Base-by-base conservation (phyloP, 1,140 invertebrate species). In the Lanistes nyassanus region DNA sequence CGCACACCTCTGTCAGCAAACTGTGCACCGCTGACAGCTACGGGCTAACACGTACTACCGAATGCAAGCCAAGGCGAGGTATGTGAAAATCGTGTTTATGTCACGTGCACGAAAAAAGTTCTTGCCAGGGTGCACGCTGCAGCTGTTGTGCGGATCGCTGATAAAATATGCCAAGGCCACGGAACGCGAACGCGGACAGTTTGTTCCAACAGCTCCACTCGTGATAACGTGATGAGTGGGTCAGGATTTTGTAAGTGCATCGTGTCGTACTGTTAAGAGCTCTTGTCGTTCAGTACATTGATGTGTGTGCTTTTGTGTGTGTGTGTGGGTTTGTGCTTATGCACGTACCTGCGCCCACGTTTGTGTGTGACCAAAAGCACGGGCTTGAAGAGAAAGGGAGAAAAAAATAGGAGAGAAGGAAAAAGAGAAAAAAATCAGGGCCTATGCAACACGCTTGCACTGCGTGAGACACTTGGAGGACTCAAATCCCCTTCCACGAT, bases 101-200 rank as follows among this genome's bases (percentile, higher is more conserved):
- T 11, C 47, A 23, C 34, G 64, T 5, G 34, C 19, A 16, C 68
- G 60, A 11, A 72, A 74, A 31, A 65, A 71, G 13, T 77, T 64
- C 47, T 68, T 62, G 2, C 80, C 79, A 11, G 78, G 60, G 75
- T 81, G 81, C 34, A 79, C 64, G 37, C 77, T 81, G 26, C 71
- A 67, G 9, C 80, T 80, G 51, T 47, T 68, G 26, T 78, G 80
- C 26, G n/a, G 34, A 39, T 77, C 79, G 42, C 51, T 36, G 11
- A 51, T 47, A 21, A 47, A 55, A 26, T 23, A 51, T 47, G 47
- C n/a, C 29, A 51, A 51, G n/a, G 5, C 6, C 51, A 16, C 13
- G n/a, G 51, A 55, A 55, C 13, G 11, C 51, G n/a, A 16, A 55
- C 13, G 11, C 11, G 51, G n/a, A 55, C 23, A 13, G 11, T 55